Base-by-base conservation (phyloP, 1,140 invertebrate species). In the Polypedilum vanderplanki region DNA sequence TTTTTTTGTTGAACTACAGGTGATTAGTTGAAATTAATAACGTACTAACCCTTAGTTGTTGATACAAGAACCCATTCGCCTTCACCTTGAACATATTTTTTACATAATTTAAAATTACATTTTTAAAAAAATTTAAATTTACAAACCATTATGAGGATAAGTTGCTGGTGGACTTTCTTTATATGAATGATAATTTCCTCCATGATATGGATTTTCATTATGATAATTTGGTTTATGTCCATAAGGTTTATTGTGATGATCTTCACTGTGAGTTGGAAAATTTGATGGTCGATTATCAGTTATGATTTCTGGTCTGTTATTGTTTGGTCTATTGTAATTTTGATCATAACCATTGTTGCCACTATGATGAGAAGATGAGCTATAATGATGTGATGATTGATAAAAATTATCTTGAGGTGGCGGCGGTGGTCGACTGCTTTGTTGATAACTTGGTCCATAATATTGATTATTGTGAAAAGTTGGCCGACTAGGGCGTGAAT, bases 41-140 rank as follows among this genome's bases (percentile, higher is more conserved):
- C 10, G 10, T n/a, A n/a, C 46, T 57, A 57, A 33, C 90, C 91
- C 81, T 90, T 90, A 9, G 90, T 92, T 1, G 90, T 91, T 0
- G 91, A 91, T 7, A 93, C 79, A 0, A 93, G 82, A 1, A 93
- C 87, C 91, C 91, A 93, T 75, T 91, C 87, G 0, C 91, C 91
- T 75, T 91, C 88, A 1, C 46, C 46, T 57, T n/a, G 10, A 15
- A 57, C 46, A 57, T n/a, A n/a, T n/a, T n/a, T 57, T 57, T 57
- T 57, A n/a, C 12, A 57, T 57, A n/a, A 12, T 57, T 46, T 46
- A 15, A n/a, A n/a, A 15, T 57, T 15, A 0, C 10, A 57, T 4
- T 57, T 57, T 57, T 1, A 57, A 4, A 57, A 57, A 12, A 57
- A 15, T 57, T 57, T 12, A 57, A 12, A 15, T 57, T 57, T 33